Base-by-base conservation (phyloP, 2,113 vertebrate species). In the Channa argus region DNA sequence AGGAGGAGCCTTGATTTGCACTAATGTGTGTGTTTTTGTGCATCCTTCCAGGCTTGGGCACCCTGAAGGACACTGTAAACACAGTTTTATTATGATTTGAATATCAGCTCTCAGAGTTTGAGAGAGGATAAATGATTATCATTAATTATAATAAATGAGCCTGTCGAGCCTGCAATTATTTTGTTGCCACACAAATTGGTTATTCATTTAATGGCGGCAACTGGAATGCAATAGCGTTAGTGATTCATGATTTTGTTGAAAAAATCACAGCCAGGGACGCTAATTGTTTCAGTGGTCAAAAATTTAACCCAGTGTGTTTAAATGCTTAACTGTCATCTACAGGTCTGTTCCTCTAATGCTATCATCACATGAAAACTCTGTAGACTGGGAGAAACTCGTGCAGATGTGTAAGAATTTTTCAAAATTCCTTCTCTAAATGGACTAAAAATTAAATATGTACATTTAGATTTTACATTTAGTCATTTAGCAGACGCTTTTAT, bases 131-230 rank as follows among this genome's bases (percentile, higher is more conserved):
- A 96, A 91, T 92, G 46, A 95, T 95, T 94, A 90, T 89, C 90
- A 95, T 96, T 94, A 94, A 96, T 96, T 97, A 93, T 71, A 92
- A 93, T 89, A 94, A 92, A 94, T 93, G 91, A 87, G 81, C 91
- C 89, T 89, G 92, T 95, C 94, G 95, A 85, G 79, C 81, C 77
- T 80, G 84, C 89, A 95, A 93, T 95, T 96, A 94, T 94, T 95
- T 90, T 94, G 83, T 90, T 91, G 84, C 87, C 93, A 85, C 93
- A 94, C 90, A 92, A 94, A 94, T 94, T 94, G 91, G 83, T 89
- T 86, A 64, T 82, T 93, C 73, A 77, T 74, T 71, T 91, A 77
- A 86, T 82, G 62, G 79, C 55, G 8, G 47, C 2, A 4, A 24
- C 59, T 13, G 34, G 36, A 87, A 72, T 73, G 79, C 84, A 90